These are phyloP conservation scores for Octodon degus DNA, from an alignment of 2,113 vertebrate genomes.

Conservation along the genomic window DNA sequence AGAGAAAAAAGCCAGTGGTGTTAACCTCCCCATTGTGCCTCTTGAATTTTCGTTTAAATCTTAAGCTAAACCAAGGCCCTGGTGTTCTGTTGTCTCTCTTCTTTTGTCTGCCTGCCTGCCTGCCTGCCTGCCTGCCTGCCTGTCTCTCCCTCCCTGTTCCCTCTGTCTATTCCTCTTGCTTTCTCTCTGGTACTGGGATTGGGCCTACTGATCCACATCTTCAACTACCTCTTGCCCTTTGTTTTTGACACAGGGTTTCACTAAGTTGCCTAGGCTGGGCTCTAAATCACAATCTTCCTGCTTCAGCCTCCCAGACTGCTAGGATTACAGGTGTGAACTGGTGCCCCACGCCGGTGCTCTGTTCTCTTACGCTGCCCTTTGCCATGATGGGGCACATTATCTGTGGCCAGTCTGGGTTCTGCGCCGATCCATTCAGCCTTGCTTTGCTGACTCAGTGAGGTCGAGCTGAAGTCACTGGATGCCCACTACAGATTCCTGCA, in stretches of 20 bases:
- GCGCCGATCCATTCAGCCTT: not conserved
- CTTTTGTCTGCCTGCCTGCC: not conserved
- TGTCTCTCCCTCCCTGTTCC: not conserved
- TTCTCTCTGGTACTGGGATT: not conserved
- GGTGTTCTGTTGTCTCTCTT: not conserved
- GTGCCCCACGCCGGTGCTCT: not conserved
- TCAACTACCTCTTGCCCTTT: not conserved
- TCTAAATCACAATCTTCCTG: not conserved
- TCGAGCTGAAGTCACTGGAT: not conserved
- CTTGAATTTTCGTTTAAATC: not conserved
- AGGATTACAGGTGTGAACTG: not conserved
- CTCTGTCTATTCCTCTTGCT: not conserved
- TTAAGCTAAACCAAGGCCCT: not conserved
- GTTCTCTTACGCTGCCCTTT: not conserved
- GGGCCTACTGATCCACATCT: not conserved
- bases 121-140: not conserved
- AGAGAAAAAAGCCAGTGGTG: not conserved
- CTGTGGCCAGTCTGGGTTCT: not conserved
- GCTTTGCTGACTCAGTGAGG: not conserved
- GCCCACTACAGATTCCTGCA: not conserved
- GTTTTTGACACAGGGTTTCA: not conserved
- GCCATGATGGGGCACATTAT: not conserved
- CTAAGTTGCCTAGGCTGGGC: not conserved
- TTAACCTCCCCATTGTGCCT: not conserved
- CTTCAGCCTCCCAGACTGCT: not conserved